Evolutionary conservation across 1,140 invertebrate species (phyloP).

Genomic region (Venustaconcha ellipsiformis): DNA sequence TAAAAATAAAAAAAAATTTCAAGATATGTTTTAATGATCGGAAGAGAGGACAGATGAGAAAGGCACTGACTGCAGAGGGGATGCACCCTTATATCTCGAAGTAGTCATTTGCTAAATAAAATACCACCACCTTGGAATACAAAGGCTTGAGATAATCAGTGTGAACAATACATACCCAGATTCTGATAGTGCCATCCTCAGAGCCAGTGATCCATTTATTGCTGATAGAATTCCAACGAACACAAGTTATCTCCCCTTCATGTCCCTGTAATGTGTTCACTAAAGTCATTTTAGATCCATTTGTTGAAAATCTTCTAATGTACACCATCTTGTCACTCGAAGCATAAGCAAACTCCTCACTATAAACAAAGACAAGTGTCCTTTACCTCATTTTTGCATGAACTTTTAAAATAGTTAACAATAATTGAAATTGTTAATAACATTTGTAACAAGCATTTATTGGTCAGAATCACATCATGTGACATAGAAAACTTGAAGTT

Average conservation of each 20-base stretch:
- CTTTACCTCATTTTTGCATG: not conserved
- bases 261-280: constrained; percentile 66
- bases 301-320: constrained; percentile 65
- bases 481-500: too few relatives aligned
- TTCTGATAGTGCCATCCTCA: constrained; percentile 66
- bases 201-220: constrained; percentile 66
- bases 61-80: too few relatives aligned
- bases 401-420: too few relatives aligned
- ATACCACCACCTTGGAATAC: too few relatives aligned
- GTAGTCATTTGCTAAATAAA: too few relatives aligned
- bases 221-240: constrained; percentile 61
- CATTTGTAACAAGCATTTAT: too few relatives aligned
- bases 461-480: too few relatives aligned
- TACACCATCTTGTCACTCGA: constrained; percentile 69
- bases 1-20: too few relatives aligned
- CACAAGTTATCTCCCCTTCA: constrained; percentile 64
- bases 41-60: too few relatives aligned
- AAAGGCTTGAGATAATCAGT: too few relatives aligned
- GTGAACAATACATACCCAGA: constrained; percentile 57
- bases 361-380: constrained; percentile 27
- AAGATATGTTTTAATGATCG: too few relatives aligned
- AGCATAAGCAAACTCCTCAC: constrained; percentile 67
- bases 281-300: constrained; percentile 63
- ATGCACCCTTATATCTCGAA: not conserved
- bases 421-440: too few relatives aligned